Evolutionary conservation across 2,797 vertebrate genomes (phyloP).

Genomic region (Chelon auratus): DNA sequence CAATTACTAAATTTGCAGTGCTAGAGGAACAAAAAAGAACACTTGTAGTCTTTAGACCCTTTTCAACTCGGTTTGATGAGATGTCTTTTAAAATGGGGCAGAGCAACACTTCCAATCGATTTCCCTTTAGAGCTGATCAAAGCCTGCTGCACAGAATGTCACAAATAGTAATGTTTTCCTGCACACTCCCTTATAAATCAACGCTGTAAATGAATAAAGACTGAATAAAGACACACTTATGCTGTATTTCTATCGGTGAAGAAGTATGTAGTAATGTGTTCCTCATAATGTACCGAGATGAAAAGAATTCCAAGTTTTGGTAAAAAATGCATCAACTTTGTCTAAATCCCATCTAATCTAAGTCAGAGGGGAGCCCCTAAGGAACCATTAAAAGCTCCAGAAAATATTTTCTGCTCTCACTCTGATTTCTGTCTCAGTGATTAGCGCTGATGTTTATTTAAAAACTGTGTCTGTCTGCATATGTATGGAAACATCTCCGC

Average conservation of each 20-base stretch:
- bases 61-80: conserved; percentile 68
- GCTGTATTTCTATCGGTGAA: conserved; percentile 27
- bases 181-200: conserved; percentile 12
- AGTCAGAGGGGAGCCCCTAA: conserved; percentile 69
- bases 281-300: conserved; percentile 40
- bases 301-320: conserved; percentile 60
- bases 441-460: conserved; percentile 81
- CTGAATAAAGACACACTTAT: conserved; percentile 15
- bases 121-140: conserved; percentile 69
- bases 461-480: conserved; percentile 77
- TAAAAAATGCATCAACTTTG: conserved; percentile 62
- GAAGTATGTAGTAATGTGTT: conserved; percentile 23
- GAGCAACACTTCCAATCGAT: conserved; percentile 71
- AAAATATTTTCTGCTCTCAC: conserved; percentile 74
- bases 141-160: conserved; percentile 45
- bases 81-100: conserved; percentile 75
- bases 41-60: conserved; percentile 73
- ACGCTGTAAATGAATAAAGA: conserved; percentile 12
- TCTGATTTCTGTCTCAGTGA: conserved; percentile 79
- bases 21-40: conserved; percentile 76
- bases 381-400: conserved; percentile 70
- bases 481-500: conserved; percentile 75
- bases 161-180: conserved; percentile 21
- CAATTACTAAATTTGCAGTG: conserved; percentile 85
- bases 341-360: conserved; percentile 78